A percentile compares a stretch with the other conserved stretches of the same genome.
Conservation (phyloP, 2,797 vertebrate species). For the Cygnus olor region DNA sequence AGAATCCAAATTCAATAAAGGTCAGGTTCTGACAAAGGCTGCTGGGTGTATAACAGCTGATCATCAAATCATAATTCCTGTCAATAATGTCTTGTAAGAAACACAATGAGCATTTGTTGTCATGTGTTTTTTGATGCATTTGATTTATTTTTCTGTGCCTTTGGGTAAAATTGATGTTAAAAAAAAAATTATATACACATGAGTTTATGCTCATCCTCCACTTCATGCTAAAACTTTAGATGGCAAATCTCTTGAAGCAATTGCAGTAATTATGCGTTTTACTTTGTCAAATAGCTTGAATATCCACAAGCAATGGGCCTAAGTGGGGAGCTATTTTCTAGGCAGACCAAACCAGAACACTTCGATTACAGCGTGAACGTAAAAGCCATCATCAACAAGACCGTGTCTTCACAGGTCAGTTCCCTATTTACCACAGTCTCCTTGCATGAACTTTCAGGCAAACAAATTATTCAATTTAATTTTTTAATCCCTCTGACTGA, state of each 20-base stretch:
- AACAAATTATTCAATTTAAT: background rate
- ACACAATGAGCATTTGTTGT: background rate
- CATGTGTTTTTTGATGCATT: background rate
- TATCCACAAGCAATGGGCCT: slow-evolving; percentile 79
- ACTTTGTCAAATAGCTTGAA: slow-evolving; percentile 74
- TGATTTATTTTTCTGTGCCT: background rate
- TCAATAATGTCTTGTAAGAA: background rate
- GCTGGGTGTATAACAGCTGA: background rate
- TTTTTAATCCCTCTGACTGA: background rate
- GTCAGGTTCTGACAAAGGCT: background rate
- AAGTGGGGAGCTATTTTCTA: slow-evolving; percentile 78
- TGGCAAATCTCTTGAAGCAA: background rate
- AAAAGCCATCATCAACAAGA: slow-evolving; percentile 74
- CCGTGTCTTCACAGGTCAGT: slow-evolving; percentile 79
- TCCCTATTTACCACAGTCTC: background rate
- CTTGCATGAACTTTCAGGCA: background rate
- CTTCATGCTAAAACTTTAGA: background rate
- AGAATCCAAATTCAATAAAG: background rate
- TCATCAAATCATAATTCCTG: background rate
- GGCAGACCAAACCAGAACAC: slow-evolving; percentile 45
- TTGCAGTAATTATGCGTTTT: background rate
- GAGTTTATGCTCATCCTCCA: background rate
- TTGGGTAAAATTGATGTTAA: background rate
- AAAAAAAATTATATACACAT: background rate
- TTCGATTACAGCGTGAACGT: slow-evolving; percentile 76